Base-by-base conservation (phyloP, 2,113 vertebrate species). In the Echinops telfairi region DNA sequence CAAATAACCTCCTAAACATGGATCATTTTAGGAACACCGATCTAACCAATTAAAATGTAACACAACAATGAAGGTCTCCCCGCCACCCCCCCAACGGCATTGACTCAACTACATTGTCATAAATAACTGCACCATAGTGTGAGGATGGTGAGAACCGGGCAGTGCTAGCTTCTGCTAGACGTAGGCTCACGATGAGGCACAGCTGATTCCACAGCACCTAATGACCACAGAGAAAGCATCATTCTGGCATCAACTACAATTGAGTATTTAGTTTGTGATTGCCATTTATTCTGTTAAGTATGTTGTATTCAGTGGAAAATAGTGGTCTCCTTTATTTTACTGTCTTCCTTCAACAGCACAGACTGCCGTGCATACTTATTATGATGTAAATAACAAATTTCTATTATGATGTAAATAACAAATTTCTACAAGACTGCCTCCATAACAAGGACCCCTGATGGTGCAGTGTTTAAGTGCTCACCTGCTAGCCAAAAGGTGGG, bases 341-440 rank as follows among this genome's bases (percentile, higher is more conserved):
- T 25, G 25, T 85, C 53, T 84, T 53, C 60, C 62, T 73, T 38
- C 78, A 79, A 23, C 47, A 36, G 6, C 14, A 71, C 25, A 89
- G 22, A 66, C 2, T 43, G n/a, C 19, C 17, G 60, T 38, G 62
- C 11, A 81, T 53, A 75, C 90, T 29, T 53, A 75, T 94, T 29
- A 75, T 27, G 73, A 86, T 57, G 27, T 89, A 92, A 92, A 66
- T 58, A 66, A 27, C 29, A 73, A n/a, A 66, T 36, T 64, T 60
- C 40, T 29, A 92, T 94, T 29, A 75, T 27, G 73, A 86, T 57
- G 27, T 89, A 92, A 92, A 66, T 58, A 66, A 27, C 29, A 73
- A n/a, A 66, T 36, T 64, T 60, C 40, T 29, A 92, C 17, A 71
- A 57, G 20, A 22, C 27, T 84, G 62, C 40, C 15, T 60, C 53